Base-by-base conservation (phyloP, 2,888 invertebrate species). In the Flabesymbios commensalis region DNA sequence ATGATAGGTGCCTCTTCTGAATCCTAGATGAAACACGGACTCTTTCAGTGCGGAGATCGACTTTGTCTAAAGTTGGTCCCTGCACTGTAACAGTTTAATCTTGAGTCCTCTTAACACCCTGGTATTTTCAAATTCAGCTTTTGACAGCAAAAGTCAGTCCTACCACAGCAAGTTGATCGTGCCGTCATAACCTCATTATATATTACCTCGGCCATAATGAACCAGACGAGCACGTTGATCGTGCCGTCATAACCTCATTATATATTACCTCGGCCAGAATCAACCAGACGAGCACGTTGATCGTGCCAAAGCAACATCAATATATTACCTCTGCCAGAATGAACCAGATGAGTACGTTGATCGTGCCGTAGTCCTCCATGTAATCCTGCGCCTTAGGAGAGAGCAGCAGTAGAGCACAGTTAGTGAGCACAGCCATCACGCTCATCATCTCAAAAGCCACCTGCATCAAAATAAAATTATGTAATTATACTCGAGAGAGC, bases 331-430 rank as follows among this genome's bases (percentile, higher is more conserved):
- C 90, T 58, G 90, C 84, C 22, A 87, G 76, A 17, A 90, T 88
- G 77, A 90, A 90, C 28, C 87, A 78, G 58, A 89, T 77, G 42
- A 88, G 80, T 84, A 87, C 86, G 71, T 87, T 84, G 49, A 82
- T 77, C 41, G 80, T 65, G 36, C 83, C 75, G 73, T 84, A 71
- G 32, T 78, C 74, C 10, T 84, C 79, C 1, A 85, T 83, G 24
- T 84, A 72, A 29, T 79, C 76, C 76, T 87, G 85, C 47, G 89
- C 85, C 70, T 88, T 86, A 4, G 89, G 88, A 64, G 88, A 88
- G 65, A 90, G 84, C 71, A 88, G 89, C 42, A 91, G 84, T 51
- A 91, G 82, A 1, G 89, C 90, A 76, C 89, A 89, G 82, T 91
- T 91, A 57, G 90, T 90, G 74, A 90, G 86, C 66, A 91, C 88